Conservation (phyloP, 2,113 vertebrate genomes). For the Glareola pratincola region DNA sequence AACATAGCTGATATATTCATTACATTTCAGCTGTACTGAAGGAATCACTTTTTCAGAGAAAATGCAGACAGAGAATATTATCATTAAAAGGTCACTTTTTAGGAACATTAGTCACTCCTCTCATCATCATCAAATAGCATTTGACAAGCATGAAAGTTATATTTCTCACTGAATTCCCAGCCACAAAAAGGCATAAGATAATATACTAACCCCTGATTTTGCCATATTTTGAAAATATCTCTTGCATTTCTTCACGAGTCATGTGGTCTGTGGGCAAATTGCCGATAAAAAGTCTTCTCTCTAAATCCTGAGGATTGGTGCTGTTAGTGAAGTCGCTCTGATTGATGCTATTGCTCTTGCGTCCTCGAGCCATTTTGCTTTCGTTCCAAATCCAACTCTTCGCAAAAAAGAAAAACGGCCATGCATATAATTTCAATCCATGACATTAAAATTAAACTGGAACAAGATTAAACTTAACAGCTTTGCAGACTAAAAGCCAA, state of each 20-base stretch:
- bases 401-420: slow-evolving; percentile 66
- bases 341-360: slow-evolving; percentile 78
- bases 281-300: slow-evolving; percentile 89
- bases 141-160: slow-evolving; percentile 20
- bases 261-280: slow-evolving; percentile 88
- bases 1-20: not conserved
- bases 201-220: slow-evolving; percentile 86
- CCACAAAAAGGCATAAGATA: slow-evolving; percentile 57
- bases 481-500: slow-evolving; percentile 18
- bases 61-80: not conserved
- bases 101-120: not conserved
- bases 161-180: slow-evolving; percentile 35
- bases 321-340: slow-evolving; percentile 77
- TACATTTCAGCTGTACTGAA: not conserved
- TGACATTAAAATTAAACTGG: slow-evolving; percentile 37
- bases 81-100: slow-evolving; percentile 33
- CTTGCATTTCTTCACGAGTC: slow-evolving; percentile 87
- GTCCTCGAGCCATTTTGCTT: slow-evolving; percentile 84
- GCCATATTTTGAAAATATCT: slow-evolving; percentile 83
- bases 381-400: slow-evolving; percentile 64
- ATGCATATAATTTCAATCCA: slow-evolving; percentile 56
- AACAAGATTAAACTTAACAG: slow-evolving; percentile 54
- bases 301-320: slow-evolving; percentile 85
- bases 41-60: not conserved
- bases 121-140: not conserved